Evolutionary conservation across 2,888 invertebrate genomes (phyloP).

Genomic region (Lasioglossum marginatum): DNA sequence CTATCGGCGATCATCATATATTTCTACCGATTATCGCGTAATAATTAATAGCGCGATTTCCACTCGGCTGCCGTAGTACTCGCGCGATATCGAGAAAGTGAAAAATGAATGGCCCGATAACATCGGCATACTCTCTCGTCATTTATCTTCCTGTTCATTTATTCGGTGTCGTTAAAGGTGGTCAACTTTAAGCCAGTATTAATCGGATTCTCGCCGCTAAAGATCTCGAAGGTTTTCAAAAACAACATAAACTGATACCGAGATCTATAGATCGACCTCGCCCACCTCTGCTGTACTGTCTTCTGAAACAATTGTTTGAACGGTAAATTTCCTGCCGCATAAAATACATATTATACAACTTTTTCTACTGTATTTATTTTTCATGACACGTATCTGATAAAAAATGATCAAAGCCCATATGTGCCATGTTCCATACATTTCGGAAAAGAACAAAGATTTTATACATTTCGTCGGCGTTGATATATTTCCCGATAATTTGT

Average conservation of each 20-base stretch:
- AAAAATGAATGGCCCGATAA: slow-evolving; percentile 70
- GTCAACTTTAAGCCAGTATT: slow-evolving; percentile 61
- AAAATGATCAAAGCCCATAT: not conserved
- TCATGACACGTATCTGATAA: not conserved
- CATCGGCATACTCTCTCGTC: slow-evolving; percentile 64
- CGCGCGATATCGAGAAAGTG: slow-evolving; percentile 63
- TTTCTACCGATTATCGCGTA: slow-evolving; percentile 62
- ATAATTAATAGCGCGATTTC: slow-evolving; percentile 67
- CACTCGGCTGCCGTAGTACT: slow-evolving; percentile 26
- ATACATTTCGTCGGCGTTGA: not conserved
- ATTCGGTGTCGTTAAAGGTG: slow-evolving; percentile 62
- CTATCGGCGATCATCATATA: slow-evolving; percentile 54
- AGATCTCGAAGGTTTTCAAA: slow-evolving; percentile 17
- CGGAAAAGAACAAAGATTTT: not conserved
- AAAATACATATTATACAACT: too few relatives aligned
- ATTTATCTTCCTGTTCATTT: slow-evolving; percentile 69
- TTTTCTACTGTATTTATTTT: not conserved
- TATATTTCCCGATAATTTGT: not conserved
- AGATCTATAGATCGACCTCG: slow-evolving; percentile 31
- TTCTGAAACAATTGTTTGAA: not conserved
- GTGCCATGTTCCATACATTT: not conserved
- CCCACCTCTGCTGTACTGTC: too few relatives aligned
- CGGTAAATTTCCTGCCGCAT: too few relatives aligned
- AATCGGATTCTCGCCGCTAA: slow-evolving; percentile 49
- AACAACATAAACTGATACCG: slow-evolving; percentile 48